Conservation (phyloP, 2,797 vertebrate species). For the Rhynchonycteris naso region DNA sequence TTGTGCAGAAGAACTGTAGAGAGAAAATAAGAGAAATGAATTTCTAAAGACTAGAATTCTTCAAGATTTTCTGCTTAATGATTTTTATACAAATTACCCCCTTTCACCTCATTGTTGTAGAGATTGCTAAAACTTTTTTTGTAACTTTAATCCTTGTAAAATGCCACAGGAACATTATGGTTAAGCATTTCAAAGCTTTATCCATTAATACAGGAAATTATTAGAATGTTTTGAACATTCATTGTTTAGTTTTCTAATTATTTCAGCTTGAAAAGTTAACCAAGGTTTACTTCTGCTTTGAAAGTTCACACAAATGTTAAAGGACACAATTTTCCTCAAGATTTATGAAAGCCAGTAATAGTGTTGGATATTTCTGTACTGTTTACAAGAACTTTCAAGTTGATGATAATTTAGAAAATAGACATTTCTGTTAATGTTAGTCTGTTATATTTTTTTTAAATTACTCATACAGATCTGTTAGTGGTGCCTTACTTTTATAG, state of each 20-base stretch:
- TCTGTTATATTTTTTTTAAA: not conserved
- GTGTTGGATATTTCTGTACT: not conserved
- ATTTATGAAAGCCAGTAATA: not conserved
- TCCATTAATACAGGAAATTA: conserved; percentile 64
- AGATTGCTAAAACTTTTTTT: conserved; percentile 29
- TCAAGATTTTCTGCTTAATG: conserved; percentile 69
- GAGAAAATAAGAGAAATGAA: conserved; percentile 58
- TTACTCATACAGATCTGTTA: not conserved
- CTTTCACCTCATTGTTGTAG: not conserved
- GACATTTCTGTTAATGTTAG: not conserved
- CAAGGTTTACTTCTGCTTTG: conserved; percentile 55
- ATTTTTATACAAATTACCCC: conserved; percentile 62
- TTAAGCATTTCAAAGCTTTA: conserved; percentile 73
- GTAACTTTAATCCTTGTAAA: conserved; percentile 69
- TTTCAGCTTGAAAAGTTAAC: conserved; percentile 64
- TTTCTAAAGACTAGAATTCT: conserved; percentile 56
- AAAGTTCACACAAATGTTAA: conserved; percentile 64
- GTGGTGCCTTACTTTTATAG: not conserved
- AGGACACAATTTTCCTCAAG: not conserved
- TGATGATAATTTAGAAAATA: conserved; percentile 10
- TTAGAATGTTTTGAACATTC: conserved; percentile 75
- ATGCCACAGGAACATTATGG: conserved; percentile 65
- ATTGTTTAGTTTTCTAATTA: conserved; percentile 74
- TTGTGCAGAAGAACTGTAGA: conserved; percentile 48
- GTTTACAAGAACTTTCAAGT: not conserved